phyloP scores from a whole-genome alignment of 2,888 invertebrate species.

The Pecten maximus region DNA sequence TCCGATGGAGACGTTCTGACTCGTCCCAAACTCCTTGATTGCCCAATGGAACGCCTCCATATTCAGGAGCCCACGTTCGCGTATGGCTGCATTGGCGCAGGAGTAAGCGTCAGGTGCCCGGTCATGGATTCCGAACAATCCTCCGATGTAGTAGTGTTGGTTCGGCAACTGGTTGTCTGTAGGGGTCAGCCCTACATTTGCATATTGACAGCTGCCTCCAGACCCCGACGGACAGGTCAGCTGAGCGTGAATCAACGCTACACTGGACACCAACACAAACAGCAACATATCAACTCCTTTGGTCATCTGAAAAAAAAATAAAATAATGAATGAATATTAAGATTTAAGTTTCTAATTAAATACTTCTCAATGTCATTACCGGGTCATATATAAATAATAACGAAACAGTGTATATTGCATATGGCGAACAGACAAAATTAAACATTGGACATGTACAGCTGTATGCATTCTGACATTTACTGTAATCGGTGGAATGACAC shows the following conservation, averaged over 20 bases:
- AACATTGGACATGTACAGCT: too few species aligned
- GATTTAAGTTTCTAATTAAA: too few species aligned
- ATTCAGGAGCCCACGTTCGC: slow-evolving; percentile 75
- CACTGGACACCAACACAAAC: not conserved
- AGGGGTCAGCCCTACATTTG: slow-evolving; percentile 58
- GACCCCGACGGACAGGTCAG: slow-evolving; percentile 51
- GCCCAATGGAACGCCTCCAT: slow-evolving; percentile 82
- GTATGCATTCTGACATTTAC: too few species aligned
- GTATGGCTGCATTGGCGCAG: slow-evolving; percentile 63
- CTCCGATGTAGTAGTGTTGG: slow-evolving; percentile 74
- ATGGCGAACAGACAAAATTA: too few species aligned
- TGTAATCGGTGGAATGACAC: too few species aligned
- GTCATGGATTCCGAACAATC: slow-evolving; percentile 73
- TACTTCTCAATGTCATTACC: too few species aligned
- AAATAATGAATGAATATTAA: too few species aligned
- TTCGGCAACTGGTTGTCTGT: slow-evolving; percentile 42
- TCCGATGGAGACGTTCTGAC: slow-evolving; percentile 65
- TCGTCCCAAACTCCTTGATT: slow-evolving; percentile 64
- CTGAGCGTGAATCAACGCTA: slow-evolving; percentile 47
- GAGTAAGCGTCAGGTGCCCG: slow-evolving; percentile 61
- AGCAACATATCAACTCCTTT: not conserved
- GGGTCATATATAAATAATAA: too few species aligned
- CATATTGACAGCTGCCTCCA: slow-evolving; percentile 49
- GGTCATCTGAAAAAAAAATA: not conserved
- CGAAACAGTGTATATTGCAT: too few species aligned